Percentiles rank a stretch among this genome's conserved stretches.
These are phyloP conservation scores for Anolis sagrei DNA, from an alignment of 2,113 vertebrate species.

Conservation along the genomic window DNA sequence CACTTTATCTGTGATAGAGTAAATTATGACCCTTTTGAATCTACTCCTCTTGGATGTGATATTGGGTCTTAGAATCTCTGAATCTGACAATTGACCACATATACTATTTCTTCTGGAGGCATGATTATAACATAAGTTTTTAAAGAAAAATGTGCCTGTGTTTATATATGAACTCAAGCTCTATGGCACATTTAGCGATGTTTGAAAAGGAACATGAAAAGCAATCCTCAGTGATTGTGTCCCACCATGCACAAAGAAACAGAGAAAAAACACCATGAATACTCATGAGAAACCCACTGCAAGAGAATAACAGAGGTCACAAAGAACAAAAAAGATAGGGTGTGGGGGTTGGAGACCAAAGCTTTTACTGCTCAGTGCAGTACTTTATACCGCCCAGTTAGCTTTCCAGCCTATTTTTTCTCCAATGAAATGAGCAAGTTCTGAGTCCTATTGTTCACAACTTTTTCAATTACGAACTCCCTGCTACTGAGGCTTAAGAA, in stretches of 20 bases:
- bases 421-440: conserved; percentile 29
- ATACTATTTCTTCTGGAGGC: not conserved
- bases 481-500: conserved; percentile 21
- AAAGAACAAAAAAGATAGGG: not conserved
- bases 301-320: not conserved
- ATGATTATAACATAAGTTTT: not conserved
- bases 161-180: not conserved
- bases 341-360: not conserved
- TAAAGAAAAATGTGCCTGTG: not conserved
- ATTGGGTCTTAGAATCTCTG: not conserved
- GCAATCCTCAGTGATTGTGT: not conserved
- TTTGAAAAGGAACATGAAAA: conserved; percentile 3
- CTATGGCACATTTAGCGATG: not conserved
- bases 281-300: not conserved
- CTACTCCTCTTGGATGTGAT: not conserved
- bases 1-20: no score
- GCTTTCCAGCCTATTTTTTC: conserved; percentile 4
- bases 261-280: conserved; percentile 6
- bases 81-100: not conserved
- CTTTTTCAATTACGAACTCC: conserved; percentile 36
- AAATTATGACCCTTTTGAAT: not conserved
- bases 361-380: not conserved
- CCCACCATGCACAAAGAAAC: not conserved
- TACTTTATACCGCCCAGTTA: conserved; percentile 4
- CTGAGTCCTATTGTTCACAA: conserved; percentile 21